phyloP scores from a whole-genome alignment of 2,113 vertebrate species.

The Clarias batrachus region DNA sequence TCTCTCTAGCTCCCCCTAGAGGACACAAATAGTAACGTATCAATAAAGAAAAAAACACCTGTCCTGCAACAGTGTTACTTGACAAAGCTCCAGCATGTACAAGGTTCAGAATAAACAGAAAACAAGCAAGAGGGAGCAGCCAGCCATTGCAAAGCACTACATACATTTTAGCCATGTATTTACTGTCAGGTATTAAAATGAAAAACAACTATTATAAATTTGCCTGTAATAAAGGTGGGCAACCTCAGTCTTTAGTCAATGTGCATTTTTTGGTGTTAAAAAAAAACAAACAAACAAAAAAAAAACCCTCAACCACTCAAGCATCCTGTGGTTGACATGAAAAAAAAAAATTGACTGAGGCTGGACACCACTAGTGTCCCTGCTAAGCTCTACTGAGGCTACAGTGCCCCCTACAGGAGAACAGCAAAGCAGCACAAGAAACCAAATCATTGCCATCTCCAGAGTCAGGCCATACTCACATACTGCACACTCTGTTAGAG shows the following conservation, averaged over 20 bases:
- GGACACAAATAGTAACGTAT: conserved; percentile 53
- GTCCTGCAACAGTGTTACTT: neutral
- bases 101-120: neutral
- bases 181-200: neutral
- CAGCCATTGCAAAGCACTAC: conserved; percentile 7
- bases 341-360: conserved; percentile 15
- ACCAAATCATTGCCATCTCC: conserved; percentile 29
- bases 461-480: conserved; percentile 71
- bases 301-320: neutral
- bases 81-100: conserved; percentile 19
- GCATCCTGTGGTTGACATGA: neutral
- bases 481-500: conserved; percentile 70
- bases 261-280: neutral
- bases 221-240: conserved; percentile 20
- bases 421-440: conserved; percentile 38
- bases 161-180: conserved; percentile 2
- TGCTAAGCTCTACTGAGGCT: conserved; percentile 28
- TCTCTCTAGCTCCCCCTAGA: conserved; percentile 86
- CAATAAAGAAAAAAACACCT: conserved; percentile 16
- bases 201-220: neutral
- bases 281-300: neutral
- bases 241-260: conserved; percentile 3
- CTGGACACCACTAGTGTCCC: neutral
- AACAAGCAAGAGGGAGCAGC: conserved; percentile 30
- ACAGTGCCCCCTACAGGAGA: conserved; percentile 29